These are phyloP conservation scores for Struthio camelus DNA, from an alignment of 2,113 vertebrate genomes.

Conservation along the genomic window DNA sequence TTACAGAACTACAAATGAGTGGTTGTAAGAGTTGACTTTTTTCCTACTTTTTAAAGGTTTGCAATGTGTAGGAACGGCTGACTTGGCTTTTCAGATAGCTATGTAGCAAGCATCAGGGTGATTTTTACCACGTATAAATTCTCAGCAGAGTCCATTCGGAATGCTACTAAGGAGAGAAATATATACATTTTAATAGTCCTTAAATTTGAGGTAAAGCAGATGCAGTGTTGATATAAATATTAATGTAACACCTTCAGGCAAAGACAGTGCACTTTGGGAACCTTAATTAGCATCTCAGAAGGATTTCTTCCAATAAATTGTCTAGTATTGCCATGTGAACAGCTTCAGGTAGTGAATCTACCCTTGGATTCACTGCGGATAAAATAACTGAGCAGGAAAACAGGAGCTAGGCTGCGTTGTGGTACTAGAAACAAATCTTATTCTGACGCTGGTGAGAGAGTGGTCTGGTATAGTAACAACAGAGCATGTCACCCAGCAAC, in stretches of 20 bases:
- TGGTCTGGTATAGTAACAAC: background rate
- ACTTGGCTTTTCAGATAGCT: background rate
- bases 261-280: background rate
- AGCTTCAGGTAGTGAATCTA: background rate
- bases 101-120: background rate
- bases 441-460: background rate
- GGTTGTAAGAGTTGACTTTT: background rate
- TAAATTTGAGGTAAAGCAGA: background rate
- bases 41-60: background rate
- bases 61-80: background rate
- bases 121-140: background rate
- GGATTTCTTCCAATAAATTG: background rate
- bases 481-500: background rate
- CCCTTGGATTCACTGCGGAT: background rate
- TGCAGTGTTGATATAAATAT: constrained; percentile 30
- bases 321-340: background rate
- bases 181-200: background rate
- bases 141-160: background rate
- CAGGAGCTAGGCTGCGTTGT: background rate
- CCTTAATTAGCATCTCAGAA: constrained; percentile 5
- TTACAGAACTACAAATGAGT: background rate
- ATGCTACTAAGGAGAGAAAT: background rate
- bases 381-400: background rate
- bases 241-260: constrained; percentile 19
- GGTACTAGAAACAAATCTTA: background rate